Base-by-base conservation (phyloP, 2,113 vertebrate genomes). In the Micronycteris hirsuta region DNA sequence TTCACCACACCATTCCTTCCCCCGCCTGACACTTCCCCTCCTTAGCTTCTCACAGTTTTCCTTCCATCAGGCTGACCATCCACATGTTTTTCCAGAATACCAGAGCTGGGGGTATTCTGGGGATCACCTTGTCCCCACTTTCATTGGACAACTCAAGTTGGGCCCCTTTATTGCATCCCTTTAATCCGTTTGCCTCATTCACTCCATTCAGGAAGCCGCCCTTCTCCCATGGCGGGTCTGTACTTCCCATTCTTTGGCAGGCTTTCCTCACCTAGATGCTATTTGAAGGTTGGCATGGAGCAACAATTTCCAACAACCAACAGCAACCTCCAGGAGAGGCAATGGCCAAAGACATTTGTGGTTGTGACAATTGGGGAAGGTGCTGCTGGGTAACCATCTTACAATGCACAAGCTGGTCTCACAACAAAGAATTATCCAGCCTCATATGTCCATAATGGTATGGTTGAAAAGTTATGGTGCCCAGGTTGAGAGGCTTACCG, bases 401-500 rank as follows among this genome's bases (percentile, higher is more conserved):
- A 16, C 20, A 49, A 14, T 5, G 16, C 17, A 33, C 7, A 77
- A 4, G 49, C 38, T 9, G 12, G 4, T 20, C 12, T 11, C 15
- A 15, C 26, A 43, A 76, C 7, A 17, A 74, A 80, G 47, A 87
- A 28, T 56, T 33, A 47, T 16, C 26, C 12, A 22, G 24, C 7
- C 33, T 28, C 11, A 41, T 45, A 26, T 49, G 61, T 38, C 41
- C 41, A 0, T 3, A 33, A 26, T 6, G 7, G 28, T 26, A 0
- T 10, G 26, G 38, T 9, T 89, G 74, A 81, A 38, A 92, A 56
- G 28, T 36, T 10, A 15, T 7, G 14, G 58, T 24, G 45, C 47
- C 11, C 17, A 56, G 16, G 12, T 47, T 1, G 6, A 94, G n/a
- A 38, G 17, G 3, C 56, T 8, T 12, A 12, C 47, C 19, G 19